Base-by-base conservation (phyloP, 2,888 invertebrate species). In the Shargacucullia verbasci region DNA sequence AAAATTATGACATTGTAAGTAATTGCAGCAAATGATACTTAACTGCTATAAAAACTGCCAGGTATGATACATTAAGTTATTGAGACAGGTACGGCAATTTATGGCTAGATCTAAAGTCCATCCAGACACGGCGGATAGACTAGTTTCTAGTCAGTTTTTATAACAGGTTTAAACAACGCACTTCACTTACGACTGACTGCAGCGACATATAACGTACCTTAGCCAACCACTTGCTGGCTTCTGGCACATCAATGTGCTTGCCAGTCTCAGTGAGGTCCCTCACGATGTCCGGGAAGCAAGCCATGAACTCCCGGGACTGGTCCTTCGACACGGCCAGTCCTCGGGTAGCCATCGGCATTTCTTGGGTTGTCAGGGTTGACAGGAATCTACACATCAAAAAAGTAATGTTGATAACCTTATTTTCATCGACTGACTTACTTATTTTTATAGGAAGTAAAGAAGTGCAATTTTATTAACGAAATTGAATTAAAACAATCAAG, bases 281-380 rank as follows among this genome's bases (percentile, higher is more conserved):
- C 60, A 98, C 97, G 78, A 98, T 94, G 89, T 98, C 98, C 81
- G 98, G 98, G 94, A 98, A 98, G 69, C 97, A 94, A 47, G 97
- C 96, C 97, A 98, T 97, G 92, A 98, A 97, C 87, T 98, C 97
- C 79, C 97, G 94, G 85, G 96, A 96, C 91, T 98, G 98, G 90
- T 98, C 97, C 92, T 97, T 97, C 62, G 96, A 96, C 46, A 96
- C 95, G 45, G 95, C 95, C 77, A 95, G 94, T 81, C 95, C 94
- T 68, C 95, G 95, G 68, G 96, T 94, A 62, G 95, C 95, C 85
- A 94, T 87, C 67, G 95, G 95, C 85, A 95, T 91, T 82, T 94
- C 93, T 84, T 95, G 95, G 65, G 95, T 94, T 79, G 95, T 95
- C 83, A 95, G 92, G 73, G 95, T 95, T 45, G 95, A 95, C 83